Conservation (phyloP, 2,113 vertebrate species). For the Lepus timidus region DNA sequence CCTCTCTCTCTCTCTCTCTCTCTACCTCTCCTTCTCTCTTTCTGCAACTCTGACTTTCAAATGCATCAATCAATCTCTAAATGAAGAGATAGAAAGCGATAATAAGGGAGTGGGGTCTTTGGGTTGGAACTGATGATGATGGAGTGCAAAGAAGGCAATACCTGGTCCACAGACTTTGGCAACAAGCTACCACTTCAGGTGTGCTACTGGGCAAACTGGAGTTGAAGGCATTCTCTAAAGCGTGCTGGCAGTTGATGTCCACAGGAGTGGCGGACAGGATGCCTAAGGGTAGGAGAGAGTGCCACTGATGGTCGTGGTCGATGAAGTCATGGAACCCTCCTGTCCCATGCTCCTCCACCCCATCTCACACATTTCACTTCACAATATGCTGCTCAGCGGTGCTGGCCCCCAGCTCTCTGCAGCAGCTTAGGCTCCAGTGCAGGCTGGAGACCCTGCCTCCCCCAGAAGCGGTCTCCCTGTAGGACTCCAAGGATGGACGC, state of each 20-base stretch:
- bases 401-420: not conserved
- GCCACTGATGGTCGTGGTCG: slow-evolving; percentile 9
- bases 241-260: slow-evolving; percentile 85
- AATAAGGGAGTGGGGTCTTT: not conserved
- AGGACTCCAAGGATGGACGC: fast-evolving
- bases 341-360: not conserved
- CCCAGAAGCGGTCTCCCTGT: fast-evolving
- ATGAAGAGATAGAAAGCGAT: not conserved
- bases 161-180: slow-evolving; percentile 89
- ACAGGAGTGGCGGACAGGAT: slow-evolving; percentile 84
- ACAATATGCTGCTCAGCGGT: not conserved
- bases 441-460: too few species aligned
- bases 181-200: slow-evolving; percentile 88
- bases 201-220: slow-evolving; percentile 79
- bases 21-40: too few species aligned
- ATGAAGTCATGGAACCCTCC: not conserved
- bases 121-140: not conserved
- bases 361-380: not conserved
- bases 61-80: not conserved
- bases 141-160: slow-evolving; percentile 73
- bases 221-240: slow-evolving; percentile 85
- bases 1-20: too few species aligned
- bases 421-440: not conserved
- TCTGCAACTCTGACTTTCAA: too few species aligned
- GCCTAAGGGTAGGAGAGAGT: slow-evolving; percentile 86